Conservation (phyloP, 2,113 vertebrate species). For the Hippocampus zosterae region DNA sequence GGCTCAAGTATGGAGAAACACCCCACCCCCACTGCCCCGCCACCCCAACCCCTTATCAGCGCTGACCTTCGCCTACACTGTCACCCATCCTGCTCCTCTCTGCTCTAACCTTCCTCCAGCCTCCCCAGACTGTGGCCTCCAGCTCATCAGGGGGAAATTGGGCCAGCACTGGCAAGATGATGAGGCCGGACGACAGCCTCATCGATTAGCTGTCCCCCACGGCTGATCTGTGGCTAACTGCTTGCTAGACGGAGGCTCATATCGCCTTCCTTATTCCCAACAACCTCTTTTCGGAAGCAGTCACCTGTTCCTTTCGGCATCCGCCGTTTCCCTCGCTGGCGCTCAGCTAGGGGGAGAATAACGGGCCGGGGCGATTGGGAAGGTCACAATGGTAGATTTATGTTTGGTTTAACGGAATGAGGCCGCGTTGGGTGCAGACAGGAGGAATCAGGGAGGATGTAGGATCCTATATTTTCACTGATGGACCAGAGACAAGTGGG, state of each 20-base stretch:
- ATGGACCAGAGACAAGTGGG: slow-evolving; percentile 30
- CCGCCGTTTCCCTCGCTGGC: slow-evolving; percentile 5
- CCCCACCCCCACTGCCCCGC: background rate
- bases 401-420: slow-evolving; percentile 42
- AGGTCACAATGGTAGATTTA: slow-evolving; percentile 39
- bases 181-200: slow-evolving; percentile 70
- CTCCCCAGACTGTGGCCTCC: slow-evolving; percentile 44
- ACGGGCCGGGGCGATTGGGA: slow-evolving; percentile 26
- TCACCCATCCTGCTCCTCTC: slow-evolving; percentile 41
- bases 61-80: slow-evolving; percentile 55
- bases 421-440: slow-evolving; percentile 40
- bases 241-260: slow-evolving; percentile 57
- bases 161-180: slow-evolving; percentile 63
- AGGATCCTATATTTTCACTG: slow-evolving; percentile 39
- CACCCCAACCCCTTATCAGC: slow-evolving; percentile 33
- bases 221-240: slow-evolving; percentile 73
- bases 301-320: slow-evolving; percentile 3
- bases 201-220: slow-evolving; percentile 77
- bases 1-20: slow-evolving; percentile 25
- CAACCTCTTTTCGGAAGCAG: slow-evolving; percentile 27
- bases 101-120: slow-evolving; percentile 42
- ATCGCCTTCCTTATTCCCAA: slow-evolving; percentile 44
- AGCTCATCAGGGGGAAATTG: slow-evolving; percentile 67
- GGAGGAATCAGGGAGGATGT: slow-evolving; percentile 36
- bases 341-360: slow-evolving; percentile 26